A percentile compares a stretch with the other conserved stretches of the same genome.
phyloP scores from a whole-genome alignment of 2,888 invertebrate species.

The Ornithoptera priamus region DNA sequence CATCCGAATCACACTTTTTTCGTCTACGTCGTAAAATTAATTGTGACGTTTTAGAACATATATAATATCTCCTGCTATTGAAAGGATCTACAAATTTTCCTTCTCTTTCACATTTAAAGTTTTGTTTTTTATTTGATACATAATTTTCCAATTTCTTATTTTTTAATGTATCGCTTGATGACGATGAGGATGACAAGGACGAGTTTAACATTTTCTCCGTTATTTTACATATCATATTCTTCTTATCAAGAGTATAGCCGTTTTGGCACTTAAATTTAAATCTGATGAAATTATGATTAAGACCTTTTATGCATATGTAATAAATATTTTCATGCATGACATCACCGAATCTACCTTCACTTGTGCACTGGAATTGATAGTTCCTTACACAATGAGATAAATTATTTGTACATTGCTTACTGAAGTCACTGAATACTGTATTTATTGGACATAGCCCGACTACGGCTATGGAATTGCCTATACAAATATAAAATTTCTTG shows the following conservation, averaged over 20 bases:
- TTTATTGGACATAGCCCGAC: slow-evolving; percentile 59
- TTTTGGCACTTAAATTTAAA: slow-evolving; percentile 64
- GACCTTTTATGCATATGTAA: slow-evolving; percentile 63
- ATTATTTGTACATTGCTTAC: slow-evolving; percentile 70
- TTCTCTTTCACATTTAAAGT: slow-evolving; percentile 53
- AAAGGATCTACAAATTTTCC: slow-evolving; percentile 61
- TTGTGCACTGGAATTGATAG: slow-evolving; percentile 70
- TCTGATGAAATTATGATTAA: slow-evolving; percentile 45
- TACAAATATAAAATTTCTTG: slow-evolving; percentile 75
- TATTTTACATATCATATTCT: slow-evolving; percentile 50
- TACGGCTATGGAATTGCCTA: slow-evolving; percentile 51
- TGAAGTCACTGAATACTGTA: slow-evolving; percentile 68
- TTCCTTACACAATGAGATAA: slow-evolving; percentile 70
- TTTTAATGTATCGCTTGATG: slow-evolving; percentile 38
- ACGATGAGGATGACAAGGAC: slow-evolving; percentile 32
- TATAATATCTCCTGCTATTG: slow-evolving; percentile 69
- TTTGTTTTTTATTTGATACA: slow-evolving; percentile 27
- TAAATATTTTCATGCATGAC: slow-evolving; percentile 60
- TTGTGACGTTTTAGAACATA: slow-evolving; percentile 57
- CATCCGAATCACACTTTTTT: slow-evolving; percentile 65
- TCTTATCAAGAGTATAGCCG: slow-evolving; percentile 57
- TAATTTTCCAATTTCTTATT: slow-evolving; percentile 30
- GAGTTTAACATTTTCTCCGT: slow-evolving; percentile 32
- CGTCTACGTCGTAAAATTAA: slow-evolving; percentile 50
- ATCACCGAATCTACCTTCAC: slow-evolving; percentile 64